These are phyloP conservation scores for Actinia equina DNA, from an alignment of 64 coral and sea anemone genomes.

Conservation along the genomic window DNA sequence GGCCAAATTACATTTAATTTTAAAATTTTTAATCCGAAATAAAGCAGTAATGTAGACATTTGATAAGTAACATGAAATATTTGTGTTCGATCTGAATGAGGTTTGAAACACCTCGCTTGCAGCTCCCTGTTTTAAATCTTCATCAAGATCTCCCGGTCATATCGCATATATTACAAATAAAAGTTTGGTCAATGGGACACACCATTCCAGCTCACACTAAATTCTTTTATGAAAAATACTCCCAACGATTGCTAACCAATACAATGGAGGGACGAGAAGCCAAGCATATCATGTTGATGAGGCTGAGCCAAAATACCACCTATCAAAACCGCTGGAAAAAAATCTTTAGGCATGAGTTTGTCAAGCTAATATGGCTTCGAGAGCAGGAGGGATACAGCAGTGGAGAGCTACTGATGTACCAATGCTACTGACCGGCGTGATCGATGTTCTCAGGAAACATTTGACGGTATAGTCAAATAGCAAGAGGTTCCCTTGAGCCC, in stretches of 20 bases:
- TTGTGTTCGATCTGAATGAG: too few relatives aligned
- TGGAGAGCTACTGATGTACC: not conserved
- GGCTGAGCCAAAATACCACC: constrained; percentile 45
- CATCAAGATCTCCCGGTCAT: too few relatives aligned
- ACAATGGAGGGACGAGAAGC: constrained; percentile 56
- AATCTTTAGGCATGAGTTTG: constrained; percentile 55
- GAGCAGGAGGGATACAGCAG: constrained; percentile 23
- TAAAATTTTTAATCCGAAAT: too few relatives aligned
- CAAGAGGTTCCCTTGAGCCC: constrained; percentile 63
- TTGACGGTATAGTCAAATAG: constrained; percentile 32
- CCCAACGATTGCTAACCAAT: constrained; percentile 41
- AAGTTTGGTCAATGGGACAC: constrained; percentile 29
- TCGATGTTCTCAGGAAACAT: constrained; percentile 56
- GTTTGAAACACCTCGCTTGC: too few relatives aligned
- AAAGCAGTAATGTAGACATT: too few relatives aligned
- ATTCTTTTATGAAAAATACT: constrained; percentile 34
- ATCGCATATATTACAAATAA: too few relatives aligned
- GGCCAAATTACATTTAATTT: too few relatives aligned
- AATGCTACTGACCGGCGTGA: not conserved
- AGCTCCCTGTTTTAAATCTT: too few relatives aligned
- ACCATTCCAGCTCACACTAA: constrained; percentile 10
- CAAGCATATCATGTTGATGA: constrained; percentile 39
- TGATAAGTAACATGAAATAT: too few relatives aligned
- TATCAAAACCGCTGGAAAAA: constrained; percentile 39
- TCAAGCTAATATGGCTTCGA: constrained; percentile 48